Base-by-base conservation (phyloP, 1,140 invertebrate species). In the Drosophila sturtevanti region DNA sequence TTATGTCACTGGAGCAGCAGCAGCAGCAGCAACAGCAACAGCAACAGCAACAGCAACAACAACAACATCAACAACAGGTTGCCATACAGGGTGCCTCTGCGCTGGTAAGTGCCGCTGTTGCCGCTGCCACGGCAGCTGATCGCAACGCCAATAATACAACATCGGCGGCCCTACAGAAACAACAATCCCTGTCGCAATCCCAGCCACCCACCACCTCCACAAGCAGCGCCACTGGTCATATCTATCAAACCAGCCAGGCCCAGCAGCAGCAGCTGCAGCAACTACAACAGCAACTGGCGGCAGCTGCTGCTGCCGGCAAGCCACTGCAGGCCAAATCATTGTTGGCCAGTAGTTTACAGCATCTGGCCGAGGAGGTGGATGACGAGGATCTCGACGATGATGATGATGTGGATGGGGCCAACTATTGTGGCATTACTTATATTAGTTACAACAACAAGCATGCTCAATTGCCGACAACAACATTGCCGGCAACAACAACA, bases 381-480 rank as follows among this genome's bases (percentile, higher is more conserved):
- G 89, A 90, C 22, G 90, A 91, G 24, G 85, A 89, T 22, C 72
- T 90, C 31, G 90, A 91, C 18, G 90, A 91, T 14, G 89, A 90
- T 14, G 72, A 90, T 18, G 86, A 87, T 56, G 86, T 81, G 12
- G 80, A 84, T 63, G 90, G 75, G 16, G 90, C 90, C 64, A 91
- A 91, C 65, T 90, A 91, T 14, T 91, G 86, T 35, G 90, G 90
- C 73, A 91, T 91, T 58, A 91, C 90, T 10, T 91, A 81, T 59
- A 91, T 91, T 14, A 90, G 81, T 55, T 91, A 91, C 72, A 91
- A 91, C 78, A 91, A 91, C 63, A 91, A 91, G 68, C 86, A 91
- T 22, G 89, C 90, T 11, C 86, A 90, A 71, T 35, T 91, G 76
- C 90, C 90, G 54, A 81, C 89, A 16, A 81, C 82, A 14, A 89